A percentile compares a stretch with the other conserved stretches of the same genome.
Conservation (phyloP, 2,888 invertebrate species). For the Eucriotettix oculatus region DNA sequence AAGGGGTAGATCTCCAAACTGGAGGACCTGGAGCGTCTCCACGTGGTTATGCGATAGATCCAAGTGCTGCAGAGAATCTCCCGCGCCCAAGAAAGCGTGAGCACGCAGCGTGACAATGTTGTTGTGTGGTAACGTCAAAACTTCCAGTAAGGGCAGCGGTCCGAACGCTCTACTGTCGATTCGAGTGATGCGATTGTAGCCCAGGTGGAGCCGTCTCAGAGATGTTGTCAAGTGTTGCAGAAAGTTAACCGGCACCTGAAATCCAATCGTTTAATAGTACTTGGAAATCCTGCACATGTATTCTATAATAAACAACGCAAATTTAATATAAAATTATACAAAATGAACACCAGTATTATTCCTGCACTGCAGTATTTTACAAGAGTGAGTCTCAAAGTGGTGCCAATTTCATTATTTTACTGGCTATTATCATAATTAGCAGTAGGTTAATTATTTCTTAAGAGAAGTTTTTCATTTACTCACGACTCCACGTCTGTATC, state of each 20-base stretch:
- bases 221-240: conserved; percentile 16
- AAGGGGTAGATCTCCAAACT: conserved; percentile 14
- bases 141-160: conserved; percentile 14
- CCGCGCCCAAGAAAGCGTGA: conserved; percentile 13
- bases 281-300: too few relatives aligned
- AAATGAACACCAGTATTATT: too few relatives aligned
- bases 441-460: too few relatives aligned
- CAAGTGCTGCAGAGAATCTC: conserved; percentile 17
- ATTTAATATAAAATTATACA: too few relatives aligned
- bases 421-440: too few relatives aligned
- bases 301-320: too few relatives aligned
- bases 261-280: too few relatives aligned
- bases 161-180: conserved; percentile 19
- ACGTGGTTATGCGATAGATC: conserved; percentile 21
- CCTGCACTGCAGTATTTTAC: too few relatives aligned
- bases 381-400: too few relatives aligned
- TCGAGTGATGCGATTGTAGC: conserved; percentile 20
- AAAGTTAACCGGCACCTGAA: conserved; percentile 18
- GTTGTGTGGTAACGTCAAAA: conserved; percentile 17
- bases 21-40: conserved; percentile 16
- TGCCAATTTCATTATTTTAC: too few relatives aligned
- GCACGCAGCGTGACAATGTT: conserved; percentile 15
- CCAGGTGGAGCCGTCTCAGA: conserved; percentile 20
- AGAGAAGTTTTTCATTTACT: too few relatives aligned
- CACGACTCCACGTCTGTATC: too few relatives aligned